Evolutionary conservation across 2,113 vertebrate species (phyloP).

Genomic region (Saguinus imperator): DNA sequence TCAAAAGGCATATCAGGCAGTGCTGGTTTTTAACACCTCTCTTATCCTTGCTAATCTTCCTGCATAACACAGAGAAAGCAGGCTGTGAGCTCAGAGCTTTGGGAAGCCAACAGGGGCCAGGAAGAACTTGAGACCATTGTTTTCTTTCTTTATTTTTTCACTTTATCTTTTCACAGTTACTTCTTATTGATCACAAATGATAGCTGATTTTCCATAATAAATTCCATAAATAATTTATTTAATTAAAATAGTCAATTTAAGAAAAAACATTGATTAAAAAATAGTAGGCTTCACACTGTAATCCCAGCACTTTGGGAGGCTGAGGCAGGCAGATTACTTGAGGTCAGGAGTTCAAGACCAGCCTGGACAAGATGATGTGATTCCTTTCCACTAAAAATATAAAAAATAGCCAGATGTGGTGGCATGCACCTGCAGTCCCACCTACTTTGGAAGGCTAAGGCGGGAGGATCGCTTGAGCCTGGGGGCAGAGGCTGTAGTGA

Average conservation of each 20-base stretch:
- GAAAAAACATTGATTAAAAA: neutral
- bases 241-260: neutral
- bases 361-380: no score
- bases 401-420: no score
- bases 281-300: neutral
- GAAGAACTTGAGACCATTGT: neutral
- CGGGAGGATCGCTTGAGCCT: no score
- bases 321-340: no score
- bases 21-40: neutral
- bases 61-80: neutral
- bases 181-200: neutral
- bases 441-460: no score
- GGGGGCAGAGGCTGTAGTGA: no score
- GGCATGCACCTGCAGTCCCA: no score
- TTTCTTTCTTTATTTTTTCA: neutral
- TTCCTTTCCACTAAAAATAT: no score
- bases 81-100: neutral
- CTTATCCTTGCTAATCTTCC: neutral
- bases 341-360: no score
- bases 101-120: neutral
- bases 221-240: neutral
- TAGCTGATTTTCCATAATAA: neutral
- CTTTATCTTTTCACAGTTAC: neutral
- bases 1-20: neutral
- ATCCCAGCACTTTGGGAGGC: no score